phyloP scores from a whole-genome alignment of 2,113 vertebrate species.

The Anguilla rostrata region DNA sequence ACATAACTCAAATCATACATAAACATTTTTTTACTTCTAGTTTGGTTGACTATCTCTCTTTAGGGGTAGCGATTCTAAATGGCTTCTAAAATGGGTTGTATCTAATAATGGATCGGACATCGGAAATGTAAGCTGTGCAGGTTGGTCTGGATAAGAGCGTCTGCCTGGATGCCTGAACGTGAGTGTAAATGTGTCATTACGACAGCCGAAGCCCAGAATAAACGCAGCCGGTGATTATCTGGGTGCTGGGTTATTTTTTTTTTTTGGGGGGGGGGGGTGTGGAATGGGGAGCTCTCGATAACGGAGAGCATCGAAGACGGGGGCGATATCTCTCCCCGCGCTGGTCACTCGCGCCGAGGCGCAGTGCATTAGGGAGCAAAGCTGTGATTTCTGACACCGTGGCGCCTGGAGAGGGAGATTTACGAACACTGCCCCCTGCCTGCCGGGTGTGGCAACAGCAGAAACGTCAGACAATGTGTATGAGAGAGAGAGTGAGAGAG shows the following conservation, averaged over 20 bases:
- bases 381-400: not conserved
- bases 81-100: too few species aligned
- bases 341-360: not conserved
- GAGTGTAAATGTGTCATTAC: not conserved
- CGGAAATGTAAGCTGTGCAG: too few species aligned
- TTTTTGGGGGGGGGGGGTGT: too few species aligned
- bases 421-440: not conserved
- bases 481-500: constrained; percentile 14
- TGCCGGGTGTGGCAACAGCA: not conserved
- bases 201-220: not conserved
- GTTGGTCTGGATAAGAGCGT: too few species aligned
- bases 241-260: too few species aligned
- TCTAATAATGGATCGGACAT: too few species aligned
- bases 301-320: not conserved
- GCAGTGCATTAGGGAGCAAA: not conserved
- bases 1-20: not conserved
- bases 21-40: not conserved
- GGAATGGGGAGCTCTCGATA: not conserved
- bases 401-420: not conserved
- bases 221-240: not conserved
- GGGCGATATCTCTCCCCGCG: not conserved
- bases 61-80: not conserved
- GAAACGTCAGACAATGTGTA: not conserved
- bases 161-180: not conserved
- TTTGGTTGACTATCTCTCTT: not conserved